A percentile compares a stretch with the other conserved stretches of the same genome.
Conservation (phyloP, 2,113 vertebrate species). For the Oreocharis arfaki region DNA sequence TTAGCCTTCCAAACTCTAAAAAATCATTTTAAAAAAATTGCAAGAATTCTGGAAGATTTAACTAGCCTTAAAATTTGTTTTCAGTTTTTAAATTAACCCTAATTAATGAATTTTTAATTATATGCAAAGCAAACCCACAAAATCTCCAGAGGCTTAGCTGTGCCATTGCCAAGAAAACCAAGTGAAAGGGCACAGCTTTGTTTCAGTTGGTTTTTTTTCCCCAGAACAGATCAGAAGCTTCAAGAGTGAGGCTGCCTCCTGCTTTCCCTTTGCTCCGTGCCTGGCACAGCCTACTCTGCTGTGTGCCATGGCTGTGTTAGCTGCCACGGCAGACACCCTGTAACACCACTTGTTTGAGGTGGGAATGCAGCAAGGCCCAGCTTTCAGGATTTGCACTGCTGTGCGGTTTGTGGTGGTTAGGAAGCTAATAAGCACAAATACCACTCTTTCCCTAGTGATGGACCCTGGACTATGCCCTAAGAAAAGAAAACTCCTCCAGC, state of each 20-base stretch:
- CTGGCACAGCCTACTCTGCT: not conserved
- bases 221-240: not conserved
- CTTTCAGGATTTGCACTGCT: not conserved
- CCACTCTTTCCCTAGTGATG: not conserved
- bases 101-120: conserved; percentile 54
- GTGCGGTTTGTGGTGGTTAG: rapidly evolving
- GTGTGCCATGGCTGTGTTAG: rapidly evolving
- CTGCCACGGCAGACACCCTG: not conserved
- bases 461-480: not conserved
- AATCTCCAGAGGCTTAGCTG: conserved; percentile 10
- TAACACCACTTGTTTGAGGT: not conserved
- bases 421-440: not conserved
- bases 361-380: not conserved
- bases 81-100: conserved; percentile 24
- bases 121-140: not conserved
- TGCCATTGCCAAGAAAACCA: not conserved
- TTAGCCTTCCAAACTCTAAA: not conserved
- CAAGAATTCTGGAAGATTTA: conserved; percentile 29
- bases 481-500: not conserved
- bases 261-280: not conserved
- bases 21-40: not conserved
- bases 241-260: not conserved
- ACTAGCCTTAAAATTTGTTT: conserved; percentile 39
- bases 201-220: not conserved
- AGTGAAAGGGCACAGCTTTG: not conserved